Percentiles rank a stretch among this genome's conserved stretches.
These are phyloP conservation scores for Ceramica pisi DNA, from an alignment of 2,888 invertebrate genomes.

Conservation along the genomic window DNA sequence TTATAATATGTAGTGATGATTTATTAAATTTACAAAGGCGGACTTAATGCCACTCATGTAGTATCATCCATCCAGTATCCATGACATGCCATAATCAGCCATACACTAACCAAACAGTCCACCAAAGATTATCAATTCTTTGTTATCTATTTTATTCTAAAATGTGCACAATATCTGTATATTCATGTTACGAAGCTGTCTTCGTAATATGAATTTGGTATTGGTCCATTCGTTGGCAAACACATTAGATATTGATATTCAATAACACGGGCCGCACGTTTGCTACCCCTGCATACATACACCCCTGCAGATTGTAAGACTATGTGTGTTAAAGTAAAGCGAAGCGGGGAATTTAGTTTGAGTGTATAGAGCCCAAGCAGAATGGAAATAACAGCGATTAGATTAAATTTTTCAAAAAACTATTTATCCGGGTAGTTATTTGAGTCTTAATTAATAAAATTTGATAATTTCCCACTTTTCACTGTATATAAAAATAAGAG, in stretches of 20 bases:
- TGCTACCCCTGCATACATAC: constrained; percentile 81
- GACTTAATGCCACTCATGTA: no score
- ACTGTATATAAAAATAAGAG: no score
- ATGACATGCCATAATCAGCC: no score
- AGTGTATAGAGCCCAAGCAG: neutral
- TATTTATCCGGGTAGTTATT: no score
- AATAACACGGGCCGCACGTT: constrained; percentile 60
- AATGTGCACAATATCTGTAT: neutral
- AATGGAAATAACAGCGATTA: neutral
- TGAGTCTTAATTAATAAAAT: no score
- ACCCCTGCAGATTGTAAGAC: constrained; percentile 77
- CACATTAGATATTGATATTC: constrained; percentile 34
- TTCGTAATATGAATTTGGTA: constrained; percentile 7
- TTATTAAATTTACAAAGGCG: no score
- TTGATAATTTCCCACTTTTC: no score
- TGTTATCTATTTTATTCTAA: neutral
- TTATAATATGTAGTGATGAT: no score
- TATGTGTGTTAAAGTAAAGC: constrained; percentile 54
- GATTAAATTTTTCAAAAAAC: no score
- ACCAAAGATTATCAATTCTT: no score
- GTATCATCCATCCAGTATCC: no score
- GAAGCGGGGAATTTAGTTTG: constrained; percentile 58
- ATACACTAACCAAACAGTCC: no score
- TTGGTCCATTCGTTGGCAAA: constrained; percentile 7
- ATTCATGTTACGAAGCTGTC: constrained; percentile 1